Evolutionary conservation across 2,797 vertebrate genomes (phyloP).

Genomic region (Falco peregrinus): DNA sequence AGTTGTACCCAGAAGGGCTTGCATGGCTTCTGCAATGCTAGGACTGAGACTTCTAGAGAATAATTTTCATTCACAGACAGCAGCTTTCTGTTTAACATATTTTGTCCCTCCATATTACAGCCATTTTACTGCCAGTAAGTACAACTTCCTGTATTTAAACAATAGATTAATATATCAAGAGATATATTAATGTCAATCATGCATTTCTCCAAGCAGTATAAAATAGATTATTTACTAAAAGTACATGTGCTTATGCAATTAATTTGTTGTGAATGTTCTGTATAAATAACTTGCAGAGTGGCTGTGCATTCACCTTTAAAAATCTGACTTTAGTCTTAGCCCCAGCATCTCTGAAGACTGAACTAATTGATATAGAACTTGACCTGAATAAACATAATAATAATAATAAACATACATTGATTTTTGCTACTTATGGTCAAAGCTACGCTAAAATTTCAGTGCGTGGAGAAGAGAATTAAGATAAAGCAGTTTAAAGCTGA

Average conservation of each 20-base stretch:
- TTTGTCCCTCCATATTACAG: neutral
- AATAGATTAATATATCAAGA: neutral
- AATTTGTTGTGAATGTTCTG: slow-evolving; percentile 4
- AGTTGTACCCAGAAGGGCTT: neutral
- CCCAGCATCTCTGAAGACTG: neutral
- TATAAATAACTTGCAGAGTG: neutral
- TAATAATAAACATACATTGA: neutral
- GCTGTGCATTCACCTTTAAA: slow-evolving; percentile 5
- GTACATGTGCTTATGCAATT: neutral
- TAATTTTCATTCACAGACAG: neutral
- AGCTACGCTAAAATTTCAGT: neutral
- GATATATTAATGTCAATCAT: neutral
- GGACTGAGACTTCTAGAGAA: neutral
- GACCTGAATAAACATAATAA: neutral
- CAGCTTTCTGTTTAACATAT: neutral
- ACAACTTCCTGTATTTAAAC: neutral
- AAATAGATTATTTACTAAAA: slow-evolving; percentile 26
- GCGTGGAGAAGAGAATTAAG: neutral
- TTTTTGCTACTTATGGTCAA: neutral
- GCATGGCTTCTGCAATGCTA: neutral
- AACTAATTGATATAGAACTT: neutral
- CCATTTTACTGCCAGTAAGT: neutral
- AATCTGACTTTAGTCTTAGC: neutral
- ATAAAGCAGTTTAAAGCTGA: neutral
- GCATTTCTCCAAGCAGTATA: neutral